Conservation (phyloP, 1,140 invertebrate genomes). For the Danaus plexippus region DNA sequence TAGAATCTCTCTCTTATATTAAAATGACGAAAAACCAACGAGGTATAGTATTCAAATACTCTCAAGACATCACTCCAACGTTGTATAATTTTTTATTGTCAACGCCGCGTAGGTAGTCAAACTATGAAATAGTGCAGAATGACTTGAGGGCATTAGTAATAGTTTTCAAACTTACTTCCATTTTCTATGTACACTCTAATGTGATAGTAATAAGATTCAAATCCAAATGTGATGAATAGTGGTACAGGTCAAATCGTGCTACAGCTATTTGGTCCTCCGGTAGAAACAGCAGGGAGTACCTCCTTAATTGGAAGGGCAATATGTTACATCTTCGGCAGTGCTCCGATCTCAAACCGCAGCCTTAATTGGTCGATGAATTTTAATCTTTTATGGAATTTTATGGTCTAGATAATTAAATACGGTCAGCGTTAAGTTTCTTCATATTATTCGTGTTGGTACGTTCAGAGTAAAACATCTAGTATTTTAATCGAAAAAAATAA, state of each 20-base stretch:
- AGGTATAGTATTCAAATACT: neutral
- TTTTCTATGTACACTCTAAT: conserved; percentile 18
- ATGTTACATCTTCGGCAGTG: conserved; percentile 52
- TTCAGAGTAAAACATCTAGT: no score
- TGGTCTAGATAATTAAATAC: conserved; percentile 28
- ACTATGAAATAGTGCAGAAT: conserved; percentile 51
- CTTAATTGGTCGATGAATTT: conserved; percentile 43
- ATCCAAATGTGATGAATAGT: conserved; percentile 19
- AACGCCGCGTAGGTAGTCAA: conserved; percentile 42
- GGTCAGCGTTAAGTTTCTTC: no score
- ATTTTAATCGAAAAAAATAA: no score
- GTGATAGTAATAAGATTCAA: conserved; percentile 10
- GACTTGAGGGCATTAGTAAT: conserved; percentile 49
- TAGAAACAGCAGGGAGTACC: conserved; percentile 58
- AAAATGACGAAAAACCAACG: no score
- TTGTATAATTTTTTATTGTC: conserved; percentile 49
- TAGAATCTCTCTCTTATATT: no score
- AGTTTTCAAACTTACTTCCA: conserved; percentile 38
- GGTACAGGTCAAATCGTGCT: conserved; percentile 49
- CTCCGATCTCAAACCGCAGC: conserved; percentile 17
- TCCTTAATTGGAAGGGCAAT: conserved; percentile 64
- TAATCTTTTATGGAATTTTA: conserved; percentile 37
- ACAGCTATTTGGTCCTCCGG: conserved; percentile 51
- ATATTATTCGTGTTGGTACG: no score
- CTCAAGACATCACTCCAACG: conserved; percentile 2